Base-by-base conservation (phyloP, 2,888 invertebrate species). In the Eumacrocentrus americanus region DNA sequence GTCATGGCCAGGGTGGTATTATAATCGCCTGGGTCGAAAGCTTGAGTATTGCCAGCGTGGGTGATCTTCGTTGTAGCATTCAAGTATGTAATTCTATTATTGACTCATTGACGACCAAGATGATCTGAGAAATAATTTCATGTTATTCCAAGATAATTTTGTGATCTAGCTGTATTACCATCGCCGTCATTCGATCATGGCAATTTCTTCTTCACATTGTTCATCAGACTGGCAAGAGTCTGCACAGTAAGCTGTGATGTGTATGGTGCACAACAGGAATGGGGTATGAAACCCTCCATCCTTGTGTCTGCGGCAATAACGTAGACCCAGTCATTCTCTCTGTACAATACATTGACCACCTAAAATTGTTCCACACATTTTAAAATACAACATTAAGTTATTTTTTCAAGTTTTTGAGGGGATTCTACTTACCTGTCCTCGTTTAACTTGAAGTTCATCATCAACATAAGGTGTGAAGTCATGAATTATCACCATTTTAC, bases 321-420 rank as follows among this genome's bases (percentile, higher is more conserved):
- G 82, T 97, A 97, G 6, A 95, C 95, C 97, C 97, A 97, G 81
- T 97, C 96, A 77, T 96, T 95, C 81, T 97, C 97, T 69, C 95
- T 86, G 81, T 97, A 97, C 64, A 97, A 82, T 63, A 96, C 91
- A 82, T 95, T 94, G 11, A 96, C 95, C 75, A 94, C 89, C 86
- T 89, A 77, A 42, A 78, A 81, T n/a, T n/a, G n/a, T n/a, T n/a
- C n/a, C n/a, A n/a, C n/a, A n/a, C n/a, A n/a, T n/a, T n/a, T n/a
- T n/a, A n/a, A n/a, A n/a, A n/a, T n/a, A n/a, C n/a, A n/a, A n/a
- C n/a, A n/a, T n/a, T n/a, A n/a, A n/a, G n/a, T n/a, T n/a, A n/a
- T n/a, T n/a, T n/a, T n/a, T n/a, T n/a, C n/a, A n/a, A n/a, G n/a
- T 48, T 35, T 38, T 38, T 0, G 7, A n/a, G n/a, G n/a, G n/a